Evolutionary conservation across 2,797 vertebrate species (phyloP), one percentile per base, ranked within the genome.

Genomic region (Garrulus glandarius): DNA sequence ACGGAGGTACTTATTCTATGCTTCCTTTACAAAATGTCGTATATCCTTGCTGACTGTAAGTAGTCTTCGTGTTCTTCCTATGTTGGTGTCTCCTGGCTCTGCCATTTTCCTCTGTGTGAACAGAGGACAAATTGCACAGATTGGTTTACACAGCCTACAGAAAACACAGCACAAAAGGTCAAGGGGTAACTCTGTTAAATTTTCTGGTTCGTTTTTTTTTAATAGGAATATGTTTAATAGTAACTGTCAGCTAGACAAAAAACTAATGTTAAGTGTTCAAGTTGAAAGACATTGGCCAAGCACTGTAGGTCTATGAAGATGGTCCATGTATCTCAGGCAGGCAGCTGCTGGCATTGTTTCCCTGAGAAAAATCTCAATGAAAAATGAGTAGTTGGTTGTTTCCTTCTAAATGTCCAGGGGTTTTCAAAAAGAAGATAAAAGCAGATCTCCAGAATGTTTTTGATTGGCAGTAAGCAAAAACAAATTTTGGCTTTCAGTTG

Each of bases 91-190:
- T 87, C 50, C 47, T 75, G 78, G 71, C n/a, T 43, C 49, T 93
- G 59, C 84, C 53, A 13, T 43, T 5, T 77, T 89, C 60, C 32
- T 85, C 52, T 8, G 0, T 36, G 26, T 44, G 56, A 82, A 15
- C 12, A 22, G 37, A 49, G 15, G 17, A 37, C 0, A 3, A 43
- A 15, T 36, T 55, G 32, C 57, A 16, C 5, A 15, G 56, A 13
- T 23, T 32, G 41, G 6, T 67, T 90, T 55, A 56, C 65, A 19
- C 29, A 22, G 29, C 32, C 49, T 59, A 1, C 0, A 0, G 41
- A 67, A 88, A 63, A 61, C 36, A 30, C 0, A 1, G 13, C 43
- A 13, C 32, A 29, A 43, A 55, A 69, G 32, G 41, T 36, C 55
- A 43, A 63, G 27, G 30, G 27, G 43, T 71, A 59, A 20, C 24